These are phyloP conservation scores for Arremon brunneinucha DNA, from an alignment of 2,797 vertebrate species.

Conservation along the genomic window DNA sequence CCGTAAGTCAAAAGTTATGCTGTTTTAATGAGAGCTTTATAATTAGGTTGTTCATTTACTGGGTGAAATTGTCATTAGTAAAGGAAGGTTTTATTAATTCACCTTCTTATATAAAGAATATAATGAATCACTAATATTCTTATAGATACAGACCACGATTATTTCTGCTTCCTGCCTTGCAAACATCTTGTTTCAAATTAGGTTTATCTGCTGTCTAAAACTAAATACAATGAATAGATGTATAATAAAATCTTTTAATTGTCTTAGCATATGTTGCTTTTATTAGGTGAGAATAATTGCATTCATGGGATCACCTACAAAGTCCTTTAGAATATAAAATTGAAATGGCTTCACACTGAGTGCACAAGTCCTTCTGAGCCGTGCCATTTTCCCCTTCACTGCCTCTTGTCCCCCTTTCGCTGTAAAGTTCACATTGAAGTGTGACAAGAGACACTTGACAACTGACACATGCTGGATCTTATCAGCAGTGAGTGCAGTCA, in stretches of 20 bases:
- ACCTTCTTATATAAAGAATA: slow-evolving; percentile 19
- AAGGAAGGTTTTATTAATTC: slow-evolving; percentile 52
- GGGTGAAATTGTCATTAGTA: slow-evolving; percentile 27
- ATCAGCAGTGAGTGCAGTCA: slow-evolving; percentile 86
- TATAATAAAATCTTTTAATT: slow-evolving; percentile 99
- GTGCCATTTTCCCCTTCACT: slow-evolving; percentile 93
- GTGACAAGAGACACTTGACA: slow-evolving; percentile 87
- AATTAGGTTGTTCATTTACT: slow-evolving; percentile 37
- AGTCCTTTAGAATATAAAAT: slow-evolving; percentile 98
- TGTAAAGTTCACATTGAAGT: slow-evolving; percentile 91
- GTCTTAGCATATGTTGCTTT: slow-evolving; percentile 99
- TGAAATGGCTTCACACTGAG: slow-evolving; percentile 98
- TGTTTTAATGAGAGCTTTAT: slow-evolving; percentile 17
- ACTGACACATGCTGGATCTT: slow-evolving; percentile 89
- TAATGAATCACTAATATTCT: slow-evolving; percentile 39
- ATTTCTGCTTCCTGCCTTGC: slow-evolving; percentile 40
- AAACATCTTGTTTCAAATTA: slow-evolving; percentile 53
- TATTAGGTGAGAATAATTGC: slow-evolving; percentile 99
- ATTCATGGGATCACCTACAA: slow-evolving; percentile 97
- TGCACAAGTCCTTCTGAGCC: slow-evolving; percentile 98
- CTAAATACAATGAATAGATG: slow-evolving; percentile 91
- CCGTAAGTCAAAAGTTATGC: neutral
- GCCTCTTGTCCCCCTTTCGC: slow-evolving; percentile 87
- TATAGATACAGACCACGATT: neutral
- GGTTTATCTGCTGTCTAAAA: slow-evolving; percentile 70